These are phyloP conservation scores for Brachycybe producta DNA, from an alignment of 2,888 invertebrate species.

Conservation along the genomic window DNA sequence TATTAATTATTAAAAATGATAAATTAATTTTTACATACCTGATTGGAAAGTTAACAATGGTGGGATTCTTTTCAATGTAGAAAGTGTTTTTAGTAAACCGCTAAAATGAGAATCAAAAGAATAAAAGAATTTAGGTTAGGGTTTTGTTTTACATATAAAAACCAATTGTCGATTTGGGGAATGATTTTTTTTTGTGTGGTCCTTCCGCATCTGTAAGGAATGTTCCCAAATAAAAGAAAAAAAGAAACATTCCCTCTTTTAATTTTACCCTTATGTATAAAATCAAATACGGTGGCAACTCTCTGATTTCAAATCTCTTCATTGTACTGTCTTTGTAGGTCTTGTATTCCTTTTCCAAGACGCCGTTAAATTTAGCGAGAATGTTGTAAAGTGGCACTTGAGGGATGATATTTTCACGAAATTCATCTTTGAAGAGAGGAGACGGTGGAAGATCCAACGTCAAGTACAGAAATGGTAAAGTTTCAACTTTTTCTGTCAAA, in stretches of 20 bases:
- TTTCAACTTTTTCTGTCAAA: constrained; percentile 56
- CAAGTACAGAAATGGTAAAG: constrained; percentile 87
- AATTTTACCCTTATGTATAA: constrained; percentile 72
- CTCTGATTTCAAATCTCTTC: constrained; percentile 89
- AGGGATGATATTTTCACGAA: constrained; percentile 96
- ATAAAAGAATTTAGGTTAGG: too few relatives aligned
- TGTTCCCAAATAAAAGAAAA: too few relatives aligned
- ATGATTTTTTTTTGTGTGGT: neutral
- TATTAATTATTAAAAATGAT: too few relatives aligned
- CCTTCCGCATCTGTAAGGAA: too few relatives aligned
- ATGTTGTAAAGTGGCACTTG: constrained; percentile 86
- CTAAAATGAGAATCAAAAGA: constrained; percentile 33
- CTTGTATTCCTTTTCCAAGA: constrained; percentile 93
- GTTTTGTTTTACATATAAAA: neutral
- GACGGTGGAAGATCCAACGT: constrained; percentile 96
- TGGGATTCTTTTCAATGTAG: constrained; percentile 97
- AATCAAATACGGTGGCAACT: constrained; percentile 86
- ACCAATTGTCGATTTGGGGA: neutral
- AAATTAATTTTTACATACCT: constrained; percentile 76
- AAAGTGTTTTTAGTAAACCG: constrained; percentile 98
- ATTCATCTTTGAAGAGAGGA: constrained; percentile 93
- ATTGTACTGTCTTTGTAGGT: constrained; percentile 97
- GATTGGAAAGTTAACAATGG: constrained; percentile 98
- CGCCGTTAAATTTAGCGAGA: constrained; percentile 90
- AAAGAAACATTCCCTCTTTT: too few relatives aligned